Base-by-base conservation (phyloP, 2,113 vertebrate genomes). In the Phyllostomus hastatus region DNA sequence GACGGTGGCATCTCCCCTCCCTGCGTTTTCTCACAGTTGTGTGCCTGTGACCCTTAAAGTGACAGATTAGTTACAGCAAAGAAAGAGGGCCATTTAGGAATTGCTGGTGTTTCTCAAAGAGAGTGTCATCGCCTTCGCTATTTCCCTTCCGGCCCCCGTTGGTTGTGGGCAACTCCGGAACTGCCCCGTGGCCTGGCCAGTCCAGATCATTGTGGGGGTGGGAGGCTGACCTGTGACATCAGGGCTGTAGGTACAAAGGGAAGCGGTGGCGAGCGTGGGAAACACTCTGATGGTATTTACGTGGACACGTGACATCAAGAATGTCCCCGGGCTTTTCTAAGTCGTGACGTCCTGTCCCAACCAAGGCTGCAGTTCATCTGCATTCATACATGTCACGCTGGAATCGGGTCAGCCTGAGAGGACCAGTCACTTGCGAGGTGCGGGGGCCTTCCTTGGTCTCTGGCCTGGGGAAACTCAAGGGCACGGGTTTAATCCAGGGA, bases 151-250 rank as follows among this genome's bases (percentile, higher is more conserved):
- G 4, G 69, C 90, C 84, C 82, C 88, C 91, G 64, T 97, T 95
- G 98, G 94, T 92, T 70, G 94, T 52, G 95, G 87, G 94, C 90
- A 96, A 78, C 86, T 95, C 97, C 96, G 93, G 96, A 98, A 95
- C 97, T 96, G 91, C 95, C 92, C 82, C 88, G 81, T 97, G 88
- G 96, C 90, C 95, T 92, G 96, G 93, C 91, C 97, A 96, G 97
- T 97, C 94, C 95, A 93, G 95, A 90, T 97, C 94, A 96, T 95
- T 79, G 88, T 57, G 4, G 95, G 97, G 82, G 97, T 96, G 87
- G 95, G 98, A 72, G 97, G 87, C 95, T 97, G 96, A 95, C 97
- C 93, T 96, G 95, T 95, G 97, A 97, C 97, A 97, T 97, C 92
- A 97, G 97, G 98, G 97, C 95, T 94, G 90, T 93, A 97, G 97